A percentile compares a stretch with the other conserved stretches of the same genome.
Conservation (phyloP, 2,888 invertebrate species). For the Cosmia pyralina region DNA sequence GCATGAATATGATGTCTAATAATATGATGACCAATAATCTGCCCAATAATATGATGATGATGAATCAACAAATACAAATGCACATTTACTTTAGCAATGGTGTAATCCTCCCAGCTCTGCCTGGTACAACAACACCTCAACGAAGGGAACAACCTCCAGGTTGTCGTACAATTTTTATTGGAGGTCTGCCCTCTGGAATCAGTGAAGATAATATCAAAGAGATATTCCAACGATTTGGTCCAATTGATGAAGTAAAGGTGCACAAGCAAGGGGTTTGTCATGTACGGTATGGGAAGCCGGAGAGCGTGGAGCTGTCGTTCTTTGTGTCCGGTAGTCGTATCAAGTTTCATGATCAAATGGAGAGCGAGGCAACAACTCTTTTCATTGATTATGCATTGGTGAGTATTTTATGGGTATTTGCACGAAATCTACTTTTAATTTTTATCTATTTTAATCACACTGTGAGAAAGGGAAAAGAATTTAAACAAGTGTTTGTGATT, state of each 20-base stretch:
- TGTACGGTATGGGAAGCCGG: slow-evolving; percentile 95
- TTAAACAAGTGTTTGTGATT: not conserved
- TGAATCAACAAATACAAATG: slow-evolving; percentile 73
- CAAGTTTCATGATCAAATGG: slow-evolving; percentile 92
- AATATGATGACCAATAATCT: slow-evolving; percentile 89
- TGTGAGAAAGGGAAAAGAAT: not conserved
- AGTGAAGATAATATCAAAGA: slow-evolving; percentile 95
- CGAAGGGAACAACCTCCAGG: slow-evolving; percentile 96
- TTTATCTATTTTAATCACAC: not conserved
- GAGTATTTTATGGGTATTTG: not conserved
- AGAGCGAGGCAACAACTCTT: slow-evolving; percentile 93
- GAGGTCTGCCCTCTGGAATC: slow-evolving; percentile 96
- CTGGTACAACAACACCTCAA: slow-evolving; percentile 94
- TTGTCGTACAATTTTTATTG: slow-evolving; percentile 97
- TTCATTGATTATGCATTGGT: slow-evolving; percentile 96
- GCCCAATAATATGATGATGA: slow-evolving; percentile 87
- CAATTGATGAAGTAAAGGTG: slow-evolving; percentile 89
- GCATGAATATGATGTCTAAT: slow-evolving; percentile 71
- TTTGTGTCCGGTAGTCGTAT: slow-evolving; percentile 95
- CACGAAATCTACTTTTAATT: fast-evolving
- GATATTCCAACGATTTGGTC: slow-evolving; percentile 94
- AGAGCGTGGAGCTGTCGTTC: slow-evolving; percentile 95
- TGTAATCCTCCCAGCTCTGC: slow-evolving; percentile 95
- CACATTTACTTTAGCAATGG: slow-evolving; percentile 92
- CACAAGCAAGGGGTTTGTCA: slow-evolving; percentile 98